Conservation (phyloP, 2,797 vertebrate species). For the Salmo trutta region DNA sequence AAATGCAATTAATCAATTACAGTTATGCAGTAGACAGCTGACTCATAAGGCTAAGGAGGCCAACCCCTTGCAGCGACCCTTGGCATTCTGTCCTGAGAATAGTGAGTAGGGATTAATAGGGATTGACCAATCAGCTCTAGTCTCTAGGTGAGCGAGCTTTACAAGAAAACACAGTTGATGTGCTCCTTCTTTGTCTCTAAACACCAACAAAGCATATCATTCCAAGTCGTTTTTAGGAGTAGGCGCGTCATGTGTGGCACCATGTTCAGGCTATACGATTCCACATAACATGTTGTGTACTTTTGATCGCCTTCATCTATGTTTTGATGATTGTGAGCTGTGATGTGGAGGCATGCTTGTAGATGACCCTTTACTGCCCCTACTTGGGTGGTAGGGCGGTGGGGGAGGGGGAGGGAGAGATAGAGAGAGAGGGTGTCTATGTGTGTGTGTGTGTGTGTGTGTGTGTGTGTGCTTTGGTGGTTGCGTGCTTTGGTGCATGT, state of each 20-base stretch:
- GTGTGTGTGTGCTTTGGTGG: no score
- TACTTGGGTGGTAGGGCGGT: no score
- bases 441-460: not conserved
- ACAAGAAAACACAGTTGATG: constrained; percentile 52
- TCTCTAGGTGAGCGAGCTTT: constrained; percentile 64
- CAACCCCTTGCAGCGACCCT: constrained; percentile 47
- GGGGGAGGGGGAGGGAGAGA: constrained; percentile 13
- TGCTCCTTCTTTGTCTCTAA: constrained; percentile 8
- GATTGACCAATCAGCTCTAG: constrained; percentile 66
- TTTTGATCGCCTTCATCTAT: not conserved
- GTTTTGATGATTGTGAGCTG: not conserved
- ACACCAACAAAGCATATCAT: not conserved
- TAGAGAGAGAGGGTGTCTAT: constrained; percentile 13
- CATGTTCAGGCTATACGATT: not conserved
- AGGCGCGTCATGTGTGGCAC: no score
- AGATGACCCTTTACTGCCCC: no score
- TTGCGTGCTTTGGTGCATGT: not conserved
- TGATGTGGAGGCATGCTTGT: not conserved
- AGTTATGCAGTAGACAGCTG: constrained; percentile 64
- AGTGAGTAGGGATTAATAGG: constrained; percentile 71
- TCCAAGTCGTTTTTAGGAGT: not conserved
- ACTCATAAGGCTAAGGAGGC: constrained; percentile 52
- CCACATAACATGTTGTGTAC: not conserved
- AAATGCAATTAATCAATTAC: constrained; percentile 67
- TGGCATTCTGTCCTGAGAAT: constrained; percentile 60